A percentile compares a stretch with the other conserved stretches of the same genome.
Evolutionary conservation across 2,113 vertebrate species (phyloP).

Genomic region (Charina bottae): DNA sequence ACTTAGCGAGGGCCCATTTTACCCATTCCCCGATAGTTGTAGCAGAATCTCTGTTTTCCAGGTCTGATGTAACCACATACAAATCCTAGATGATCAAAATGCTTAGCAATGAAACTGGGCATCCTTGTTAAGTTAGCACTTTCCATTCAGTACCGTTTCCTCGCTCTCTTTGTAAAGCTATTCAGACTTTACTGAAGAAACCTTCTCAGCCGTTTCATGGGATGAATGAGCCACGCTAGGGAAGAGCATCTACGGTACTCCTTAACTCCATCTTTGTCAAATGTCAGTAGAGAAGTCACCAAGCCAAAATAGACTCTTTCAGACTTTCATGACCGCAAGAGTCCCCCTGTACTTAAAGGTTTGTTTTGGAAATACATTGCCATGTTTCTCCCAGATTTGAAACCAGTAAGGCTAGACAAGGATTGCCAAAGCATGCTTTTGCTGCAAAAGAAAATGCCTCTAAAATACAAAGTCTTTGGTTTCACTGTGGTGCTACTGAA

Average conservation of each 20-base stretch:
- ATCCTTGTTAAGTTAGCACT: neutral
- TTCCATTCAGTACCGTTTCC: constrained; percentile 17
- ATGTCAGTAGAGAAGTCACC: constrained; percentile 18
- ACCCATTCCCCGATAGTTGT: constrained; percentile 25
- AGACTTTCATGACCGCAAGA: neutral
- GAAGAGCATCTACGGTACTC: constrained; percentile 42
- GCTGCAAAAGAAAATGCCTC: neutral
- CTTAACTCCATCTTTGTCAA: constrained; percentile 43
- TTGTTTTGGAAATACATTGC: constrained; percentile 23
- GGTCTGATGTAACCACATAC: neutral
- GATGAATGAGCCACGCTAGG: constrained; percentile 59
- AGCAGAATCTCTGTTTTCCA: constrained; percentile 16
- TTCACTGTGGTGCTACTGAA: too few species aligned
- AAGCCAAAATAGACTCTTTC: constrained; percentile 34
- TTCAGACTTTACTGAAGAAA: constrained; percentile 44
- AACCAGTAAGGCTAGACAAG: constrained; percentile 43
- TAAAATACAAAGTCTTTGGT: neutral
- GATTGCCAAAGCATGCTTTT: constrained; percentile 30
- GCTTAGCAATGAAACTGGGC: constrained; percentile 37
- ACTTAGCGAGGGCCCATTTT: constrained; percentile 59
- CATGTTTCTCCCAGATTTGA: constrained; percentile 22
- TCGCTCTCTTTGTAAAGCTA: constrained; percentile 42
- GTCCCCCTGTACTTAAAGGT: constrained; percentile 34
- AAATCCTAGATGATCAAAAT: constrained; percentile 32
- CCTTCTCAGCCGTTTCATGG: constrained; percentile 49